A percentile compares a stretch with the other conserved stretches of the same genome.
These are phyloP conservation scores for Sphaerodactylus townsendi DNA, from an alignment of 2,113 vertebrate species.

Conservation along the genomic window DNA sequence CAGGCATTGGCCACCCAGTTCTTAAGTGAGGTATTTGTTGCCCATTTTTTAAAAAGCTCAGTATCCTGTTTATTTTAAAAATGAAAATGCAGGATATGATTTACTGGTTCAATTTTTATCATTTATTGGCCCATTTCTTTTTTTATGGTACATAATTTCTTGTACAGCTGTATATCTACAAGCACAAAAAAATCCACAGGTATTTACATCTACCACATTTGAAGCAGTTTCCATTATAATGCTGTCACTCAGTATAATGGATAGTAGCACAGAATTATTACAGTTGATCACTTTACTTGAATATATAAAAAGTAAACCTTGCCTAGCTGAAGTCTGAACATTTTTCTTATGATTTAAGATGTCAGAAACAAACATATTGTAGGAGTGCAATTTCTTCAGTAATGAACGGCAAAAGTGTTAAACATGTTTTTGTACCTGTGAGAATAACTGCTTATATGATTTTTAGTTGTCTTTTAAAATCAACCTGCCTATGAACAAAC, in stretches of 20 bases:
- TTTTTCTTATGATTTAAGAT: constrained; percentile 49
- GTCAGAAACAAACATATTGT: neutral
- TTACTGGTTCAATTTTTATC: neutral
- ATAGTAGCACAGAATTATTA: constrained; percentile 42
- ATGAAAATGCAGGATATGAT: neutral
- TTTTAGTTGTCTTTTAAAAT: constrained; percentile 61
- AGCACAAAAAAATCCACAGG: neutral
- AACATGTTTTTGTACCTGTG: constrained; percentile 48
- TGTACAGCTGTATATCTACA: constrained; percentile 28
- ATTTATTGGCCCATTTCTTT: neutral
- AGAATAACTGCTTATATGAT: constrained; percentile 38
- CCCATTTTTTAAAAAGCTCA: neutral
- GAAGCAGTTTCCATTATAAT: constrained; percentile 62
- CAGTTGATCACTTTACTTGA: constrained; percentile 44
- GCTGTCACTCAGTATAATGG: constrained; percentile 47
- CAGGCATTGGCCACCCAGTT: neutral
- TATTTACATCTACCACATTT: constrained; percentile 53
- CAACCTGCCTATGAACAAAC: constrained; percentile 62
- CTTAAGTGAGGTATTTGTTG: neutral
- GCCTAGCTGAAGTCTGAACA: constrained; percentile 51
- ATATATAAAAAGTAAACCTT: constrained; percentile 40
- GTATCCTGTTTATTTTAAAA: neutral
- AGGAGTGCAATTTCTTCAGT: constrained; percentile 52
- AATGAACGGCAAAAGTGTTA: constrained; percentile 60
- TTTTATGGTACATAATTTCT: constrained; percentile 20